Percentiles rank a stretch among this genome's conserved stretches.
Conservation (phyloP, 2,113 vertebrate genomes). For the Salvator merianae region DNA sequence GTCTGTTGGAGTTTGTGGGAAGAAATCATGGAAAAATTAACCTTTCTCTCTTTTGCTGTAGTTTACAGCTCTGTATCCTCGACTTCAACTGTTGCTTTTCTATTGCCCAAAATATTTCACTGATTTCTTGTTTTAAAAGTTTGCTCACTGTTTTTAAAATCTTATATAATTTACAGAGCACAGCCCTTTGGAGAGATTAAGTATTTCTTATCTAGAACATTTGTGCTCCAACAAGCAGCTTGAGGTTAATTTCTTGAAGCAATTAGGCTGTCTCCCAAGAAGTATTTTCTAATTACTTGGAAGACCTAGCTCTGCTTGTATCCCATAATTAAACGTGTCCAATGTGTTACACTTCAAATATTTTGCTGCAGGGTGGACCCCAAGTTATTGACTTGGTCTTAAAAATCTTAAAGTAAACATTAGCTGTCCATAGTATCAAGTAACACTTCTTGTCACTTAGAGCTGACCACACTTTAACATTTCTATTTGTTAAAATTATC, state of each 20-base stretch:
- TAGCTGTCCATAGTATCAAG: conserved; percentile 35
- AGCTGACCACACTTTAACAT: not conserved
- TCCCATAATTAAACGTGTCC: conserved; percentile 62
- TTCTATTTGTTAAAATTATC: conserved; percentile 45
- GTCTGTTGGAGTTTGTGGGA: not conserved
- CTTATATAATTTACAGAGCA: not conserved
- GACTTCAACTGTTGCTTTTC: not conserved
- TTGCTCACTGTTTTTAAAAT: not conserved
- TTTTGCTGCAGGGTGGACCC: conserved; percentile 53
- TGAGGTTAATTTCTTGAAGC: conserved; percentile 62
- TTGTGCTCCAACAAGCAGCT: conserved; percentile 55
- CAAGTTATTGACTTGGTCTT: conserved; percentile 30
- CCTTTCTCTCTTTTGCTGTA: not conserved
- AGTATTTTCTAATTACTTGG: conserved; percentile 68
- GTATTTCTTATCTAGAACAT: conserved; percentile 31
- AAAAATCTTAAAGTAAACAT: not conserved
- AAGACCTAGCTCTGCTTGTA: conserved; percentile 55
- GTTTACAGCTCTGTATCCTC: not conserved
- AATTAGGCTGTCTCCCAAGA: conserved; percentile 67
- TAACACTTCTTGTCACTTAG: not conserved
- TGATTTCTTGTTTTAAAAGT: not conserved
- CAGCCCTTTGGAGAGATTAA: not conserved
- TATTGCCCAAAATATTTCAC: not conserved
- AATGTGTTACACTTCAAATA: conserved; percentile 57
- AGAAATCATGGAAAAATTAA: not conserved